Conservation (phyloP, 2,888 invertebrate species). For the Trichogramma evanescens region DNA sequence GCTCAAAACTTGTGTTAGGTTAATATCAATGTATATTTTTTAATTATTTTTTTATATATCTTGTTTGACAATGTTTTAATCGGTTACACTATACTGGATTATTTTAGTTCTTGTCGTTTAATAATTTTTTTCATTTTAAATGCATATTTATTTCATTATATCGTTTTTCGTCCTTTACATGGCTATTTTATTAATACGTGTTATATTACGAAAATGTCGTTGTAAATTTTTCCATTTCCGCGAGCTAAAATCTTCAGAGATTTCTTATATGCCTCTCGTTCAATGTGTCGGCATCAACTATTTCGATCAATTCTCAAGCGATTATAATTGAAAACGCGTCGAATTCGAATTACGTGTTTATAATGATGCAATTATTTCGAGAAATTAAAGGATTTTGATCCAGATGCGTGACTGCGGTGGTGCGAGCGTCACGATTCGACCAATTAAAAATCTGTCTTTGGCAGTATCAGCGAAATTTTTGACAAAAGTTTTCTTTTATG, state of each 20-base stretch:
- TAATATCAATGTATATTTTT: slow-evolving; percentile 15
- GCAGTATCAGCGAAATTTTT: no score
- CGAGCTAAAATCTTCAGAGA: slow-evolving; percentile 13
- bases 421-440: no score
- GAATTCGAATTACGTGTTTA: no score
- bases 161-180: slow-evolving; percentile 11
- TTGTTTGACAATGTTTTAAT: slow-evolving; percentile 4
- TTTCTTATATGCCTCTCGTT: no score
- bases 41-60: slow-evolving; percentile 8
- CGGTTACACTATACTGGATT: slow-evolving; percentile 7
- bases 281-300: no score
- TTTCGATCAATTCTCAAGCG: no score
- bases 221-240: slow-evolving; percentile 18
- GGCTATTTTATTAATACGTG: not conserved
- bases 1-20: slow-evolving; percentile 6
- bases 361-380: no score
- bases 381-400: no score
- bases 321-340: no score
- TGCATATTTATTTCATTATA: slow-evolving; percentile 10
- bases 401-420: no score
- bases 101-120: not conserved
- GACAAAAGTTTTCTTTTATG: no score
- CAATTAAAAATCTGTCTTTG: no score
- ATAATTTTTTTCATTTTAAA: not conserved
- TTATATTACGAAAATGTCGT: slow-evolving; percentile 21